phyloP scores from a whole-genome alignment of 1,140 invertebrate genomes.

The Heliconius congener region DNA sequence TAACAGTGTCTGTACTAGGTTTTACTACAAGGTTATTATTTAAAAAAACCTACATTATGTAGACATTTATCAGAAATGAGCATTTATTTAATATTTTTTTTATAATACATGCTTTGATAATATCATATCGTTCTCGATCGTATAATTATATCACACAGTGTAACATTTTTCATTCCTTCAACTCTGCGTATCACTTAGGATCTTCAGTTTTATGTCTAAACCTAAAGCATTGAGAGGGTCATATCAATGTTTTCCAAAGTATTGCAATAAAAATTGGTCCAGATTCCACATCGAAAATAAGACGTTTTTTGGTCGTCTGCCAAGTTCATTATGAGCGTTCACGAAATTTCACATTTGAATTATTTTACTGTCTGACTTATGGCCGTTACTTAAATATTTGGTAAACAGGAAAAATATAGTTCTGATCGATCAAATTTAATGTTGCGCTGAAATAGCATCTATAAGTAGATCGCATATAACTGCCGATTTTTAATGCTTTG shows the following conservation, averaged over 20 bases:
- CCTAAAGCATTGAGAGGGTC: slow-evolving; percentile 41
- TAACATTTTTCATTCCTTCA: neutral
- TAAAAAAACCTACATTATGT: neutral
- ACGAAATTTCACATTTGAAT: slow-evolving; percentile 82
- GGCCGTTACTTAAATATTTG: slow-evolving; percentile 82
- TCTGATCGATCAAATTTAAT: slow-evolving; percentile 80
- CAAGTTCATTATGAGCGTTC: slow-evolving; percentile 82
- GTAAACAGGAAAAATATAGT: slow-evolving; percentile 81
- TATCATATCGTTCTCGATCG: too few relatives aligned
- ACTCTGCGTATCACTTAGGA: slow-evolving; percentile 12
- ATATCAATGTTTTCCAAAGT: slow-evolving; percentile 60
- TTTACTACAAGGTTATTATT: neutral
- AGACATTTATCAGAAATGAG: neutral
- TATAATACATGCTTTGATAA: too few relatives aligned
- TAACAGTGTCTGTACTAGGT: neutral
- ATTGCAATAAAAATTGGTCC: slow-evolving; percentile 80
- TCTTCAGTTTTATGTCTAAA: slow-evolving; percentile 19
- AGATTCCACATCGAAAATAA: slow-evolving; percentile 82
- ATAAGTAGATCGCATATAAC: slow-evolving; percentile 62
- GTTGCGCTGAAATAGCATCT: slow-evolving; percentile 68
- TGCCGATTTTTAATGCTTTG: slow-evolving; percentile 6
- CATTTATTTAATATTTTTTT: neutral
- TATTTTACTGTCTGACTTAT: slow-evolving; percentile 81
- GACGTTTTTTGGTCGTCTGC: slow-evolving; percentile 80
- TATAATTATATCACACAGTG: too few relatives aligned